Evolutionary conservation across 2,113 vertebrate genomes (phyloP), one percentile per base, ranked within the genome.

Genomic region (Mugil cephalus): DNA sequence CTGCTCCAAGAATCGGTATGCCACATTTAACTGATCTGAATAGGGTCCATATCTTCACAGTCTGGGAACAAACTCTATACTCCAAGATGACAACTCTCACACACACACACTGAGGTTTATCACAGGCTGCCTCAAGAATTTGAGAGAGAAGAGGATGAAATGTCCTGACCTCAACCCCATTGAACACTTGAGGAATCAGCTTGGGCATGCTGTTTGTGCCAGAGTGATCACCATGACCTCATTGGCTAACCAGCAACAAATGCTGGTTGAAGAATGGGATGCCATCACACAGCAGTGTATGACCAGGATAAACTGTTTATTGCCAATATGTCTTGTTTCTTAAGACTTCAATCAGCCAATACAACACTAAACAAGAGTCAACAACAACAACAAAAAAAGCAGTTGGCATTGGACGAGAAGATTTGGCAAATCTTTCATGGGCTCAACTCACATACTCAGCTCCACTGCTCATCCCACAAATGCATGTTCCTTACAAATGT

Each of bases 101-200:
- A 1, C 45, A 11, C 60, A 63, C 43, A 48, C 7, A 21, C 10
- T 11, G 11, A 24, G 35, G 30, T 11, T 63, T 48, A 38, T 48
- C 1, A 18, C 30, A 47, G 17, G 12, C 43, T 17, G 36, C 15
- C 18, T n/a, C n/a, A n/a, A n/a, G n/a, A n/a, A n/a, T n/a, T n/a
- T n/a, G n/a, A n/a, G n/a, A n/a, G n/a, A n/a, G n/a, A n/a, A 11
- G 34, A 36, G 43, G 48, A 48, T 48, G 60, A 11, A 62, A 19
- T 47, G 17, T 38, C 61, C 34, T 50, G 34, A 48, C 35, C 45
- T 63, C 61, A 50, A 19, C 13, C 61, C 45, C 35, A 51, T 3
- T 50, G 61, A 50, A 24, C 13, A 50, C 61, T 39, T n/a, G n/a
- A n/a, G n/a, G n/a, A n/a, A n/a, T 64, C 45, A 39, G 13, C 61